These are phyloP conservation scores for Pseudonaja textilis DNA, from an alignment of 2,113 vertebrate species.

Conservation along the genomic window DNA sequence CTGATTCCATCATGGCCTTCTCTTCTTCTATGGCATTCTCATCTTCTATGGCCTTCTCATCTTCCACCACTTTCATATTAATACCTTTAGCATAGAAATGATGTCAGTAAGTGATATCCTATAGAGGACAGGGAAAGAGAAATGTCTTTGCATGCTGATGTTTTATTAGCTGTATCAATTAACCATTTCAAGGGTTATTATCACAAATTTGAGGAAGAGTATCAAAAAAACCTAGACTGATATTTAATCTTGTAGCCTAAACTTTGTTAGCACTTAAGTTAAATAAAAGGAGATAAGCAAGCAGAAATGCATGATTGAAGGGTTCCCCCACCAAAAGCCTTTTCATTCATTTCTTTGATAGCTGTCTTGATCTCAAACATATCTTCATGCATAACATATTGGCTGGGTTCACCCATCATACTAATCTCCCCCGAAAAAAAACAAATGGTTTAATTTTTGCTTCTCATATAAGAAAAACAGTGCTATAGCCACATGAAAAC, in stretches of 20 bases:
- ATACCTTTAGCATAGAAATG: conserved; percentile 53
- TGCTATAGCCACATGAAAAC: neutral
- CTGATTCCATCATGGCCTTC: neutral
- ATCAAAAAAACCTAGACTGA: neutral
- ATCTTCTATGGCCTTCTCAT: conserved; percentile 46
- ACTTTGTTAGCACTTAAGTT: neutral
- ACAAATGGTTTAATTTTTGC: neutral
- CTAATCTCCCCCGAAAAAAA: neutral
- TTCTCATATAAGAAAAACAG: neutral
- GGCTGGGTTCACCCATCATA: neutral
- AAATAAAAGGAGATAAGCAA: neutral
- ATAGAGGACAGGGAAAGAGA: rapidly evolving
- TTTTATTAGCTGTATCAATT: rapidly evolving
- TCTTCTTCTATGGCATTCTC: conserved; percentile 69
- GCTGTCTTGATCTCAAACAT: neutral
- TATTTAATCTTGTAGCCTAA: neutral
- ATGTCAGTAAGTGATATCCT: neutral
- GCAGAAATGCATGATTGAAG: neutral
- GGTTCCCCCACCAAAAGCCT: neutral
- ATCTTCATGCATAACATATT: neutral
- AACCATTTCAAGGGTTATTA: rapidly evolving
- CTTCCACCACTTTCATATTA: conserved; percentile 68
- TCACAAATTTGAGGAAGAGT: neutral
- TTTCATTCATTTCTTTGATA: neutral
- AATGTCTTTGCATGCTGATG: rapidly evolving